Percentiles rank a stretch among this genome's conserved stretches.
Conservation (phyloP, 2,888 invertebrate genomes). For the Dryobotodes eremita region DNA sequence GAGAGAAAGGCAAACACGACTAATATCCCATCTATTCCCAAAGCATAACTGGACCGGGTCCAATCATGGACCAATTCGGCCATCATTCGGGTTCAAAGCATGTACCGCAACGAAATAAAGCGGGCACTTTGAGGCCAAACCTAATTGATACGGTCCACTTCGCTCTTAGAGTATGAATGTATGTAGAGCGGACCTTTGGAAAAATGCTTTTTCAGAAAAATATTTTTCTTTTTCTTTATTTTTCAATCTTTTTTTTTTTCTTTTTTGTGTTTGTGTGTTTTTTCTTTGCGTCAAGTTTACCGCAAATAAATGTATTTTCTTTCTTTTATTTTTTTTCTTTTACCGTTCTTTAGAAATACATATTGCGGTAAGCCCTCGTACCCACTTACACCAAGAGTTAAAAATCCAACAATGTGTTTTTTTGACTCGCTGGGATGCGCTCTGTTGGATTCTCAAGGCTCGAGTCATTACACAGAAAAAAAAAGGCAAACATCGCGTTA, state of each 20-base stretch:
- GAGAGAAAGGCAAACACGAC: conserved; percentile 3
- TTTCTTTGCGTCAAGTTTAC: no score
- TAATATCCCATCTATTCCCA: conserved; percentile 28
- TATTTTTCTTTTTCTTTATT: no score
- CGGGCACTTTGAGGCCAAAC: conserved; percentile 15
- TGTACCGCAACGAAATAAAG: conserved; percentile 53
- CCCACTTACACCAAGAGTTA: no score
- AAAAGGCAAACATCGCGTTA: neutral
- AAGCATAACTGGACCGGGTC: conserved; percentile 21
- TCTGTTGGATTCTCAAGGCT: neutral
- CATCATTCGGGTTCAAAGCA: conserved; percentile 62
- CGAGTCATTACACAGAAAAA: neutral
- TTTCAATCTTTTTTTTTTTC: no score
- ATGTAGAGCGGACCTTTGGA: neutral
- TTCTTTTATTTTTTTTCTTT: no score
- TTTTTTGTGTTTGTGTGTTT: no score
- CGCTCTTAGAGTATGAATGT: conserved; percentile 30
- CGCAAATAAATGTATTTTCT: no score
- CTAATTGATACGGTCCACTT: conserved; percentile 54
- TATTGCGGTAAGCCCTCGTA: neutral
- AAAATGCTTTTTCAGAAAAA: neutral
- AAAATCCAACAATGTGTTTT: neutral
- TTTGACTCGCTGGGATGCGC: neutral
- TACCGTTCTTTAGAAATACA: neutral
- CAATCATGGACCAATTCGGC: conserved; percentile 43